These are phyloP conservation scores for Andrena bucephala DNA, from an alignment of 2,888 invertebrate species.

Conservation along the genomic window DNA sequence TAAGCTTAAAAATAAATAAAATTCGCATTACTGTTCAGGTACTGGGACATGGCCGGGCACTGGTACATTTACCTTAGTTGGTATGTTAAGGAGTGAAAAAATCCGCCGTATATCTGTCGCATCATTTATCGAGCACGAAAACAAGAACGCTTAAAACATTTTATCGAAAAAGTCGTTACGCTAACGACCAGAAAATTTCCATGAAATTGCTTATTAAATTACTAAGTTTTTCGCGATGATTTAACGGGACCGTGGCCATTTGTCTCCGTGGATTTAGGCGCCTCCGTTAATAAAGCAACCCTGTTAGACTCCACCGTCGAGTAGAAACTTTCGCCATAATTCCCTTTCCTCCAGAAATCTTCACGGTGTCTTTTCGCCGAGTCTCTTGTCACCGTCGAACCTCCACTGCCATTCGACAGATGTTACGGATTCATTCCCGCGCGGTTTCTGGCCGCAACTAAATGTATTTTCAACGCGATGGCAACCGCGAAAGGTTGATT, in stretches of 20 bases:
- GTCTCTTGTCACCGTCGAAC: neutral
- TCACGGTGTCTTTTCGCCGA: neutral
- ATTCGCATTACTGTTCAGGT: no score
- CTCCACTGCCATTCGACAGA: neutral
- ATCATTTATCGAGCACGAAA: neutral
- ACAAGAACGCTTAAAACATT: constrained; percentile 50
- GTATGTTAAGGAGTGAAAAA: neutral
- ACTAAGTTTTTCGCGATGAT: constrained; percentile 82
- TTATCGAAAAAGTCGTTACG: constrained; percentile 69
- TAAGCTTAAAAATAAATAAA: no score
- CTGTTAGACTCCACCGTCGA: constrained; percentile 57
- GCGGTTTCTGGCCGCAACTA: neutral
- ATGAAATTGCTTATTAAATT: constrained; percentile 84
- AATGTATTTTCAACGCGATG: neutral
- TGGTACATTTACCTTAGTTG: no score
- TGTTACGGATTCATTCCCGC: neutral
- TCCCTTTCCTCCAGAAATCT: constrained; percentile 35
- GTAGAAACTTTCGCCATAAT: constrained; percentile 71
- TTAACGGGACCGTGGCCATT: constrained; percentile 81
- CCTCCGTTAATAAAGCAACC: constrained; percentile 74
- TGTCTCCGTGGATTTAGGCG: constrained; percentile 81
- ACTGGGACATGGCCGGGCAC: no score
- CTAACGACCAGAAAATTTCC: constrained; percentile 79
- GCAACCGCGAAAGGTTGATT: neutral
- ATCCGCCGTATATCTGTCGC: constrained; percentile 2